These are phyloP conservation scores for Margaritifera margaritifera DNA, from an alignment of 2,888 invertebrate genomes.

Conservation along the genomic window DNA sequence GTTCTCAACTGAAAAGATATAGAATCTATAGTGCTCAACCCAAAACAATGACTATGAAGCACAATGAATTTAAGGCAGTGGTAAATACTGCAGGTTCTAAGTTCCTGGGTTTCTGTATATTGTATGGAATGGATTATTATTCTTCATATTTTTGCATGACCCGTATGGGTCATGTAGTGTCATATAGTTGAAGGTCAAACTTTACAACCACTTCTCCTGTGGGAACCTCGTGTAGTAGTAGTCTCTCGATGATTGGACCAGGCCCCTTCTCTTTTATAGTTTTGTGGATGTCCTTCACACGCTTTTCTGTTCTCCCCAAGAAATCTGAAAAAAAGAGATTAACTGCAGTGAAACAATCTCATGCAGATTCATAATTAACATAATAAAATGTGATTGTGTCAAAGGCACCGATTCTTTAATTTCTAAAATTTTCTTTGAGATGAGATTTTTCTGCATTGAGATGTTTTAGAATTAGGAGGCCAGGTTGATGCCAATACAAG, in stretches of 20 bases:
- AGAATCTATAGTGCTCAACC: no score
- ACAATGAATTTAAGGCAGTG: no score
- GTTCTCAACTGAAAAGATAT: no score
- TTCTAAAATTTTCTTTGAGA: no score
- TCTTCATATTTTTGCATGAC: no score
- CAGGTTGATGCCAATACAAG: no score
- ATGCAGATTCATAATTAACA: not conserved
- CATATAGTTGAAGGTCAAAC: conserved; percentile 80
- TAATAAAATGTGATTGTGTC: not conserved
- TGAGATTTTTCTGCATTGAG: no score
- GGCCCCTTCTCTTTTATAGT: conserved; percentile 75
- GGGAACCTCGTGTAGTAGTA: conserved; percentile 81
- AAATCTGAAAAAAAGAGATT: conserved; percentile 76
- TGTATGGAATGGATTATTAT: no score
- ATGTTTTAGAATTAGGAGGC: no score
- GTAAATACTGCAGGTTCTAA: no score
- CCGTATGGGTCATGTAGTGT: conserved; percentile 11
- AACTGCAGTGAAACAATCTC: not conserved
- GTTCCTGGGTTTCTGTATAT: no score
- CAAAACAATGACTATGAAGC: no score
- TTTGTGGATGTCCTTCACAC: conserved; percentile 78
- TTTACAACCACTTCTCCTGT: conserved; percentile 82
- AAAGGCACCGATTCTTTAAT: not conserved
- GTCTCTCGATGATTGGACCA: conserved; percentile 80
- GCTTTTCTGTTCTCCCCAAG: conserved; percentile 81